These are phyloP conservation scores for Taxidea taxus DNA, from an alignment of 2,113 vertebrate species.

Conservation along the genomic window DNA sequence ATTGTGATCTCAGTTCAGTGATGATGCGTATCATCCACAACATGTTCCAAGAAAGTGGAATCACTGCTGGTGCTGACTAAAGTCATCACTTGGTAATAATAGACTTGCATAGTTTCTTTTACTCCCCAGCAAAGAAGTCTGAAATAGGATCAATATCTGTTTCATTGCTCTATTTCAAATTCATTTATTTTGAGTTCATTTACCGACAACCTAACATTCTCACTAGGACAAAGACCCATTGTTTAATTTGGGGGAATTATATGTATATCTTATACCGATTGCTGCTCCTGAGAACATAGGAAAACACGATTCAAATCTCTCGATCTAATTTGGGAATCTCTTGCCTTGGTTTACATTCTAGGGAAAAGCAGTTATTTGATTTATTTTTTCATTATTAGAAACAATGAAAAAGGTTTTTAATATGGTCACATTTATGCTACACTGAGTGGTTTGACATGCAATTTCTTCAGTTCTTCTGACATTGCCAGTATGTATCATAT, in stretches of 20 bases:
- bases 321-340: background rate
- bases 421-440: background rate
- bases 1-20: conserved; percentile 39
- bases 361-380: background rate
- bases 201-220: conserved; percentile 25
- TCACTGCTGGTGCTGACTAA: background rate
- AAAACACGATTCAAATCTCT: conserved; percentile 12
- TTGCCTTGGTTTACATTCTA: background rate
- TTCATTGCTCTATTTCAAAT: conserved; percentile 30
- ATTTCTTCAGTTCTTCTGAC: background rate
- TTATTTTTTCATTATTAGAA: conserved; percentile 49
- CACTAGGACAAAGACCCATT: background rate
- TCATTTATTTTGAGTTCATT: background rate
- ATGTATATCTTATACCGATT: background rate
- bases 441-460: background rate
- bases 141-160: background rate
- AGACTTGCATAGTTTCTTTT: background rate
- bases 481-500: background rate
- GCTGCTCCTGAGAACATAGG: background rate
- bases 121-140: background rate
- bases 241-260: background rate
- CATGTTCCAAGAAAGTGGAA: background rate
- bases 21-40: background rate
- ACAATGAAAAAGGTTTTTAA: background rate
- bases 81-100: conserved; percentile 31